Evolutionary conservation across 2,113 vertebrate species (phyloP), one percentile per base, ranked within the genome.

Genomic region (Bujurquina vittata): DNA sequence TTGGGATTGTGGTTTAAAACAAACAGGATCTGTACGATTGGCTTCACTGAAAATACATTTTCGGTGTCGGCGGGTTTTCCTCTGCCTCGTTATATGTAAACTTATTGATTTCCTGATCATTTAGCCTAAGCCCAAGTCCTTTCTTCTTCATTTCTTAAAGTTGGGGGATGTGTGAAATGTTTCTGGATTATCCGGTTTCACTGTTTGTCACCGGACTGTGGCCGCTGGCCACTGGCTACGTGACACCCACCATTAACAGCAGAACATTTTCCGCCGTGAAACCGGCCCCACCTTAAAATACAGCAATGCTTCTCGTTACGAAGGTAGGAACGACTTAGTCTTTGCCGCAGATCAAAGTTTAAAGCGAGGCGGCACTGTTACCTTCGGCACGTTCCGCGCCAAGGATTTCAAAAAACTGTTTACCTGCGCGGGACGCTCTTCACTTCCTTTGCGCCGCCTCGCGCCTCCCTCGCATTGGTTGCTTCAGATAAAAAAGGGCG

Each of bases 371-470:
- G 23, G 17, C 55, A 33, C 10, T 49, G 29, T 37, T 62, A 1
- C 49, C 2, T 7, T 3, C 23, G 1, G n/a, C 1, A 86, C 69
- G 87, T 95, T 95, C 94, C 94, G 95, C 96, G 96, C 96, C 95
- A 96, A 94, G 94, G 87, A 95, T 95, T 96, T 96, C 89, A 95
- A 96, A 96, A 72, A 94, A 88, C 92, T 82, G 85, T 91, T 89
- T 91, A 95, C 94, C 91, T 94, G 94, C 95, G 95, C 95, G 95
- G 95, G 95, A 95, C 91, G 4, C 46, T n/a, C 17, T 52, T 31
- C 76, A 87, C 84, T 94, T 89, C 91, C 91, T 3, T 6, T 81
- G 4, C 46, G 81, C 57, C 46, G 80, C 55, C 79, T 82, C 72
- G 35, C 26, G 69, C 74, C 62, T 73, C 12, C 31, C 58, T 75